Evolutionary conservation across 2,888 invertebrate species (phyloP).

Genomic region (Cheilosia grossa): DNA sequence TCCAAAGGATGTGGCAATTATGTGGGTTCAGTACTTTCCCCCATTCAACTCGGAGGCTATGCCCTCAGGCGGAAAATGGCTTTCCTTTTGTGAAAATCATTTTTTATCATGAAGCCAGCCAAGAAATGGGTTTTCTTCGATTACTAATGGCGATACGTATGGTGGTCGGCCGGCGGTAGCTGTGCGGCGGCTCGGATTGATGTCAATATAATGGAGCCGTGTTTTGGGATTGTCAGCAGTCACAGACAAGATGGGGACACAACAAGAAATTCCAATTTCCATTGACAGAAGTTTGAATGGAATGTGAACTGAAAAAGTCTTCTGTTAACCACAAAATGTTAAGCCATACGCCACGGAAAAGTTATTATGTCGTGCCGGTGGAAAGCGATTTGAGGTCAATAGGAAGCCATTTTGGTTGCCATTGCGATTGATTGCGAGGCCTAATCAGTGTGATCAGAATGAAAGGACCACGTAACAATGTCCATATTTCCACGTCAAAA

Average conservation of each 20-base stretch:
- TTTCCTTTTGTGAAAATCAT: constrained; percentile 65
- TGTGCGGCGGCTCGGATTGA: constrained; percentile 40
- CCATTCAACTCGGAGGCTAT: constrained; percentile 51
- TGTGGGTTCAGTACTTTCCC: constrained; percentile 65
- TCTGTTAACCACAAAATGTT: not conserved
- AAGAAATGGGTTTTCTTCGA: constrained; percentile 67
- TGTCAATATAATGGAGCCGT: constrained; percentile 54
- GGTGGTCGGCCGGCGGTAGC: constrained; percentile 12
- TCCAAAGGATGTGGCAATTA: constrained; percentile 72
- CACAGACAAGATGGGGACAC: constrained; percentile 45
- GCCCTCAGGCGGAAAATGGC: constrained; percentile 63
- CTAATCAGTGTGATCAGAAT: not conserved
- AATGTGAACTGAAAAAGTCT: constrained; percentile 14
- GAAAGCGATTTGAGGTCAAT: constrained; percentile 26
- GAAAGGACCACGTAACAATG: no score
- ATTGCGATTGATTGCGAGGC: not conserved
- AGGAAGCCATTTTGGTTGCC: constrained; percentile 8
- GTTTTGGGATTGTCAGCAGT: constrained; percentile 45
- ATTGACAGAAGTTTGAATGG: constrained; percentile 30
- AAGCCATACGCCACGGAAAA: constrained; percentile 35
- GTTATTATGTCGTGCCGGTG: not conserved
- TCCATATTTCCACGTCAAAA: no score
- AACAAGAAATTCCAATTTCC: constrained; percentile 43
- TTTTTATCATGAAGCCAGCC: constrained; percentile 67
- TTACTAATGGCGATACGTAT: constrained; percentile 60